A percentile compares a stretch with the other conserved stretches of the same genome.
These are phyloP conservation scores for Formicarius rufipectus DNA, from an alignment of 2,113 vertebrate species.

Conservation along the genomic window DNA sequence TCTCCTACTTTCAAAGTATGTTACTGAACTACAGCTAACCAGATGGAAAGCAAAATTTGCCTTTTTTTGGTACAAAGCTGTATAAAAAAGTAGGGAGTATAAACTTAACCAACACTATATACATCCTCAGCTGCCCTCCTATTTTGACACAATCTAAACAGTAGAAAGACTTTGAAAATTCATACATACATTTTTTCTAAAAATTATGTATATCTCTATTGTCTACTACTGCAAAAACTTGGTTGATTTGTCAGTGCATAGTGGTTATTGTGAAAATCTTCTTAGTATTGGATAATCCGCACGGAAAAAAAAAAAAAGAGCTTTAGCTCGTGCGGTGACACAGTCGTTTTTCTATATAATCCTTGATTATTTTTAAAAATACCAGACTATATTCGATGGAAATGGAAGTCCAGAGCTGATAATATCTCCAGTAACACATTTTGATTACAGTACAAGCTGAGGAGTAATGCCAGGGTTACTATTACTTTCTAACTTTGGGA, in stretches of 20 bases:
- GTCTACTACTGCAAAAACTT: not conserved
- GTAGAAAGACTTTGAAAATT: not conserved
- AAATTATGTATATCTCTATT: not conserved
- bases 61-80: not conserved
- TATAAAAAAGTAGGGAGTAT: not conserved
- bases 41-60: not conserved
- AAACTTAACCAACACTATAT: too few species aligned
- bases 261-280: not conserved
- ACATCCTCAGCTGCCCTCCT: not conserved
- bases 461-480: not conserved
- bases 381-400: not conserved
- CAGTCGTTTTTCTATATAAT: not conserved
- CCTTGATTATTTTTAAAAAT: not conserved
- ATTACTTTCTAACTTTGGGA: not conserved
- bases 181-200: not conserved
- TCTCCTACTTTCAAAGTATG: not conserved
- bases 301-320: not conserved
- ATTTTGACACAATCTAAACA: not conserved
- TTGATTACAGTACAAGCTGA: not conserved
- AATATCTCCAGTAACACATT: not conserved
- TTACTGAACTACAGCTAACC: not conserved
- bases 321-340: not conserved
- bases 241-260: not conserved
- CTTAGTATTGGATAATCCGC: not conserved
- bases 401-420: not conserved